Conservation (phyloP, 2,797 vertebrate species). For the Holocentrus rufus region DNA sequence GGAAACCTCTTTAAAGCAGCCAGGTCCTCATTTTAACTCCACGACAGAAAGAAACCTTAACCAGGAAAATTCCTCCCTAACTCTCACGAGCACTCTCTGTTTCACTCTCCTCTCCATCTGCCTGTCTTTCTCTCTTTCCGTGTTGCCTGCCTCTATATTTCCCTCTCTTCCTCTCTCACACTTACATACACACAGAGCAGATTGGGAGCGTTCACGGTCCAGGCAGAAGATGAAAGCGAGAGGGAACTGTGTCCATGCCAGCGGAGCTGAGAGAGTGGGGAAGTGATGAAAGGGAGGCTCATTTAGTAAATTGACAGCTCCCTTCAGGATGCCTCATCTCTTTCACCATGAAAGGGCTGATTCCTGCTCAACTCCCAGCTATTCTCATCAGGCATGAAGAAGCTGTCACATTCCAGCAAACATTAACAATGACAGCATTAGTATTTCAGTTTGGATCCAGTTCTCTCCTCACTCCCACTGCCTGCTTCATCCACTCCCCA, state of each 20-base stretch:
- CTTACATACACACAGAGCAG: constrained; percentile 39
- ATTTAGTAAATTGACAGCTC: constrained; percentile 77
- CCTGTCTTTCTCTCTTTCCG: constrained; percentile 28
- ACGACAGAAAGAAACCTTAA: neutral
- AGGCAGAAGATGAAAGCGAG: constrained; percentile 72
- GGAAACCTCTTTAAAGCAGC: constrained; percentile 51
- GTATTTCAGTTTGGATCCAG: constrained; percentile 53
- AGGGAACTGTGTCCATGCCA: constrained; percentile 68
- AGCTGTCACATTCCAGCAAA: constrained; percentile 62
- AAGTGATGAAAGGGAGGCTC: constrained; percentile 74
- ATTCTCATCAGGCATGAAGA: constrained; percentile 54
- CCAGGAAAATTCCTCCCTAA: constrained; percentile 21
- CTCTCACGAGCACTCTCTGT: neutral
- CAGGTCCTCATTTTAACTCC: constrained; percentile 20
- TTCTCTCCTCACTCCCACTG: constrained; percentile 46
- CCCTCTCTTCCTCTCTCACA: neutral
- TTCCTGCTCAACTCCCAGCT: constrained; percentile 51
- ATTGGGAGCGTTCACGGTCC: constrained; percentile 53
- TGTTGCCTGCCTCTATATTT: constrained; percentile 3
- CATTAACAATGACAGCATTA: constrained; percentile 54
- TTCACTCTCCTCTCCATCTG: constrained; percentile 30
- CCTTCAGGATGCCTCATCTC: constrained; percentile 66
- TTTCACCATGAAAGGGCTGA: constrained; percentile 55
- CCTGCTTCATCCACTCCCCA: constrained; percentile 47
- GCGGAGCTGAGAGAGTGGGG: constrained; percentile 58